These are phyloP conservation scores for Eristalinus sepulchralis DNA, from an alignment of 2,888 invertebrate genomes.

Conservation along the genomic window DNA sequence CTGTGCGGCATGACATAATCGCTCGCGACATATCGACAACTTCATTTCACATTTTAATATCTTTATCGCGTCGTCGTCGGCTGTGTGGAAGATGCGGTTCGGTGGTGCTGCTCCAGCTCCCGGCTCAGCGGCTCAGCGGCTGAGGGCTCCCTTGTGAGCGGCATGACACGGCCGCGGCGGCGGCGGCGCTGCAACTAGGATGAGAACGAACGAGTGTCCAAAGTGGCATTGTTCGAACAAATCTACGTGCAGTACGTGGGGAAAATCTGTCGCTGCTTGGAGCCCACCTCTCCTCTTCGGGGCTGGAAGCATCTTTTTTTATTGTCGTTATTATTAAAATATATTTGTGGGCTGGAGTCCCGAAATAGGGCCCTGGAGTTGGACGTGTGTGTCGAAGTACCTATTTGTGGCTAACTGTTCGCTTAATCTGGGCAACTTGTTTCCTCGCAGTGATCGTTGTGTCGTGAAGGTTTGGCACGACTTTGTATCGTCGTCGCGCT, in stretches of 20 bases:
- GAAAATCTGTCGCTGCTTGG: conserved; percentile 32
- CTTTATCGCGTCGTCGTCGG: conserved; percentile 53
- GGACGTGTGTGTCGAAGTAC: conserved; percentile 2
- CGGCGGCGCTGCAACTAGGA: conserved; percentile 16
- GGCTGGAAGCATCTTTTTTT: conserved; percentile 23
- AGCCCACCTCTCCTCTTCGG: background rate
- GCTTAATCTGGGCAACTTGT: conserved; percentile 51
- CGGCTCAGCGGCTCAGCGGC: conserved; percentile 2
- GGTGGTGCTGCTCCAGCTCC: conserved; percentile 46
- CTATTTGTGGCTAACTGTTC: conserved; percentile 61
- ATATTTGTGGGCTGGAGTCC: conserved; percentile 47
- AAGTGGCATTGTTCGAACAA: conserved; percentile 70
- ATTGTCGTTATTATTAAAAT: conserved; percentile 52
- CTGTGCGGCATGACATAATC: conserved; percentile 70
- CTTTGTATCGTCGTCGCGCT: conserved; percentile 49
- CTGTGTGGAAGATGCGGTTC: conserved; percentile 21
- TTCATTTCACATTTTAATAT: conserved; percentile 72
- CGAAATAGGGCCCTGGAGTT: conserved; percentile 12
- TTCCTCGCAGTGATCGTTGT: conserved; percentile 50
- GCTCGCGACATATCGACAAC: conserved; percentile 68
- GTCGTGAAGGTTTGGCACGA: conserved; percentile 73
- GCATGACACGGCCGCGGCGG: conserved; percentile 22
- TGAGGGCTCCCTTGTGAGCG: conserved; percentile 17
- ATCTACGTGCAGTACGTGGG: conserved; percentile 62
- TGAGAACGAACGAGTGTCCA: conserved; percentile 57